Conservation (phyloP, 2,113 vertebrate species). For the Pogonocichla stellata region DNA sequence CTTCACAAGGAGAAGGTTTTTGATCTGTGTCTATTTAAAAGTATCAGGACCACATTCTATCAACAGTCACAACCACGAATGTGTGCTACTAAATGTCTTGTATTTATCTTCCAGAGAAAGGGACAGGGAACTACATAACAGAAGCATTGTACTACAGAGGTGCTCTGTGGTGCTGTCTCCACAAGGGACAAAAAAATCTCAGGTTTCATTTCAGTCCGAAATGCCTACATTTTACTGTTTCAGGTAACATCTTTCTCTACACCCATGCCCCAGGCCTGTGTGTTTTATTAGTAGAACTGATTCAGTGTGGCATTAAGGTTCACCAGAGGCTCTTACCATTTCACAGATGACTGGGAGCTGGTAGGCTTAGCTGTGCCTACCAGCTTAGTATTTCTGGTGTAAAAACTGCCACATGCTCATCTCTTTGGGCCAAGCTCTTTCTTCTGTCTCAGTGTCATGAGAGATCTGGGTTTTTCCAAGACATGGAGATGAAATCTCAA, state of each 20-base stretch:
- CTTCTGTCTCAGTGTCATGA: neutral
- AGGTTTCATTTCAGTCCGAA: neutral
- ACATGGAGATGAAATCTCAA: neutral
- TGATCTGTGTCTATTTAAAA: neutral
- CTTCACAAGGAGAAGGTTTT: neutral
- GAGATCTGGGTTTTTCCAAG: neutral
- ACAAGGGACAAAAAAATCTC: neutral
- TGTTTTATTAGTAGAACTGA: neutral
- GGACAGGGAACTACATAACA: neutral
- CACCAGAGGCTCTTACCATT: neutral
- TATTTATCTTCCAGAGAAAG: neutral
- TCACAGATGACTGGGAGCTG: neutral
- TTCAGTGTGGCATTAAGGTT: neutral
- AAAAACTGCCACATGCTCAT: neutral
- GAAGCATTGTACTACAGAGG: neutral
- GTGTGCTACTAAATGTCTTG: neutral
- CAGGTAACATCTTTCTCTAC: neutral
- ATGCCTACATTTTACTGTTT: neutral
- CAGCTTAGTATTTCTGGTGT: neutral
- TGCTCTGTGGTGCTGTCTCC: neutral
- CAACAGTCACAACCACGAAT: neutral
- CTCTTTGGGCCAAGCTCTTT: neutral
- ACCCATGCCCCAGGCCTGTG: fast-evolving
- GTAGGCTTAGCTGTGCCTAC: neutral
- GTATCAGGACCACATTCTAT: fast-evolving